phyloP scores from a whole-genome alignment of 2,113 vertebrate genomes.

The Gnathonemus echidnorhynchus region DNA sequence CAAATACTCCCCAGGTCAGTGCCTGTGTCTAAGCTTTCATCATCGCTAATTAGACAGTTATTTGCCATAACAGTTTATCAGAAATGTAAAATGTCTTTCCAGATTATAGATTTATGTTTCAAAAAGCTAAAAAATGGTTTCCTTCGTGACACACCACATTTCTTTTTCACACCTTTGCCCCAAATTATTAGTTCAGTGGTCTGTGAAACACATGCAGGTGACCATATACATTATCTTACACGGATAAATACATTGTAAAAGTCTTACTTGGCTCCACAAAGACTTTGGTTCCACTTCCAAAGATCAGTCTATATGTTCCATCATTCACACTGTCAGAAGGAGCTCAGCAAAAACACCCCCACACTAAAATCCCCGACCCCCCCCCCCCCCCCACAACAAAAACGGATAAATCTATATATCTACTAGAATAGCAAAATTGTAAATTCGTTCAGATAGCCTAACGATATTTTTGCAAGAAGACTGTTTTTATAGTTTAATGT shows the following conservation, averaged over 20 bases:
- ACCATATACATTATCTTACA: not conserved
- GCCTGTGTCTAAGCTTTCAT: not conserved
- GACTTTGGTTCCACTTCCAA: constrained; percentile 30
- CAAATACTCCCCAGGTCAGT: constrained; percentile 20
- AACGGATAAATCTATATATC: not conserved
- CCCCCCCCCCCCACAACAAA: not conserved
- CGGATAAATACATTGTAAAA: not conserved
- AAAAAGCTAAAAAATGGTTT: not conserved
- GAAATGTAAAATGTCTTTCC: not conserved
- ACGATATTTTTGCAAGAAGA: not conserved
- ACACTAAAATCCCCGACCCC: not conserved
- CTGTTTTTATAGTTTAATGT: not conserved
- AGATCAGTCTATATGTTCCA: constrained; percentile 23
- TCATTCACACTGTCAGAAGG: constrained; percentile 30
- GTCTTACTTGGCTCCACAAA: constrained; percentile 36
- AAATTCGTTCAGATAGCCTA: not conserved
- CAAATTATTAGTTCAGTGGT: constrained; percentile 15
- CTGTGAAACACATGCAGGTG: not conserved
- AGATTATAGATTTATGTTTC: not conserved
- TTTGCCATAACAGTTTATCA: not conserved
- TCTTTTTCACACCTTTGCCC: not conserved
- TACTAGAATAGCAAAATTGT: not conserved
- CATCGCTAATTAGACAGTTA: not conserved
- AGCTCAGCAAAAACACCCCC: constrained; percentile 16
- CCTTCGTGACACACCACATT: not conserved